Evolutionary conservation across 2,113 vertebrate genomes (phyloP).

Genomic region (Forbesichthys agassizii): DNA sequence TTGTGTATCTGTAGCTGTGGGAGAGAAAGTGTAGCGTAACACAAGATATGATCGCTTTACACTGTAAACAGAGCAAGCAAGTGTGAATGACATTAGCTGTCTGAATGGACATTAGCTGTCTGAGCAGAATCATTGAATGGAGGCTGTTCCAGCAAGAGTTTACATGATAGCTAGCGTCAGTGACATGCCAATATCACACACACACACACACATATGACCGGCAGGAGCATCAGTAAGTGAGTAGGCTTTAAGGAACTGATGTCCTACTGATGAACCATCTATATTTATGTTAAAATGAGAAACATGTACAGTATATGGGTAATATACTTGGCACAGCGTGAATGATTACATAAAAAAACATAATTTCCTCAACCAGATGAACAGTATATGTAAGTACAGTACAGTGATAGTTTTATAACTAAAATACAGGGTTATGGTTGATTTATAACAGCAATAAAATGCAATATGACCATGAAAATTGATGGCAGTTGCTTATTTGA

Average conservation of each 20-base stretch:
- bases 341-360: too few relatives aligned
- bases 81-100: neutral
- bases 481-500: neutral
- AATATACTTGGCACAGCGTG: too few relatives aligned
- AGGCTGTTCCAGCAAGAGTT: neutral
- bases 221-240: constrained; percentile 82
- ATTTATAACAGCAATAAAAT: constrained; percentile 45
- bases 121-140: too few relatives aligned
- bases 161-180: constrained; percentile 19
- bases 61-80: neutral
- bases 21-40: neutral
- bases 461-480: neutral
- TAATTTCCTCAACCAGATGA: too few relatives aligned
- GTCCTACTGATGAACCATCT: constrained; percentile 81
- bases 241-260: constrained; percentile 85
- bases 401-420: too few relatives aligned
- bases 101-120: neutral
- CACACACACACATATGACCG: constrained; percentile 60
- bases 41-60: neutral
- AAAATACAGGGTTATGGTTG: neutral
- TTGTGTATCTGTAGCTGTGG: neutral
- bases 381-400: neutral
- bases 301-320: too few relatives aligned
- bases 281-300: too few relatives aligned
- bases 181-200: constrained; percentile 39